Conservation (phyloP, 2,113 vertebrate genomes). For the Naja naja region DNA sequence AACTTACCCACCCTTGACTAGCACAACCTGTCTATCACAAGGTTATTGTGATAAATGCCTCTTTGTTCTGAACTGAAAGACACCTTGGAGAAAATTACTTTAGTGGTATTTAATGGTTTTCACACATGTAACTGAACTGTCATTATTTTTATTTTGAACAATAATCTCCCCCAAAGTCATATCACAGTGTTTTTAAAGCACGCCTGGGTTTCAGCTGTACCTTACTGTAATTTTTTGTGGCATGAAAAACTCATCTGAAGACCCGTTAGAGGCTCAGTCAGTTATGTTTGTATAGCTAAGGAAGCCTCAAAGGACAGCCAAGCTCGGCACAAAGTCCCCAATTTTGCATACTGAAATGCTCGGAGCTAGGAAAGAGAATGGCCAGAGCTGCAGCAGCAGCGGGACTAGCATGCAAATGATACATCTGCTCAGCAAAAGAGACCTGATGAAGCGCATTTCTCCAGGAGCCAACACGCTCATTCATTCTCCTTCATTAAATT, state of each 20-base stretch:
- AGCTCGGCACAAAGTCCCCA: background rate
- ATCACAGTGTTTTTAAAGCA: background rate
- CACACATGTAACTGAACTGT: background rate
- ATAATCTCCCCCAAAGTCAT: background rate
- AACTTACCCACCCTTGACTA: background rate
- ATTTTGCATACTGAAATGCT: background rate
- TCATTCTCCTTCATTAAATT: constrained; percentile 3
- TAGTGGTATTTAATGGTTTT: background rate
- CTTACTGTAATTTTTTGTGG: background rate
- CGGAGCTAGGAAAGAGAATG: background rate
- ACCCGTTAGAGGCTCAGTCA: background rate
- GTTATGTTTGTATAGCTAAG: background rate
- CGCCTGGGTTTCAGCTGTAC: background rate
- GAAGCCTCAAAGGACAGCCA: background rate
- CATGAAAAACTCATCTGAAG: background rate
- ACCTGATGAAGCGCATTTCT: background rate
- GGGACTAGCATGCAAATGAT: background rate
- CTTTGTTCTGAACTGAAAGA: background rate
- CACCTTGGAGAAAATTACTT: background rate
- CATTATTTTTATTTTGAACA: background rate
- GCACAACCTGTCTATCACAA: background rate
- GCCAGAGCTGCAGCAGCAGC: background rate
- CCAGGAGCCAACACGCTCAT: background rate
- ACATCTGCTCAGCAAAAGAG: background rate
- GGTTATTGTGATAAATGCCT: background rate